These are phyloP conservation scores for Lerista edwardsae DNA, from an alignment of 2,797 vertebrate genomes.

Conservation along the genomic window DNA sequence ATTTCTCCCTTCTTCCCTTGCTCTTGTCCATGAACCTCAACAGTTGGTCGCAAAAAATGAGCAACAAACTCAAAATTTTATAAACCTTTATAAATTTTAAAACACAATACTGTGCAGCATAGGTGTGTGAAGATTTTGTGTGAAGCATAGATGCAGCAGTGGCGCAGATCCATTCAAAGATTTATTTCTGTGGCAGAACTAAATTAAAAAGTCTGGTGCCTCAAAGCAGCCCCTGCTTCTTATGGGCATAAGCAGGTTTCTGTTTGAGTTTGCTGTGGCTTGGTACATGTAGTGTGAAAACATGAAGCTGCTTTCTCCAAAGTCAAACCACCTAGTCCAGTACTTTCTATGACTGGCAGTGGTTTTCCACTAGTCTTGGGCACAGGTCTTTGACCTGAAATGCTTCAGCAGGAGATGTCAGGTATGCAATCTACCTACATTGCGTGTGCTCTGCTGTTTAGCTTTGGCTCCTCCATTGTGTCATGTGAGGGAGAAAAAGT, in stretches of 20 bases:
- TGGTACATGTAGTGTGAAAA: not conserved
- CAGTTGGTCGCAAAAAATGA: too few species aligned
- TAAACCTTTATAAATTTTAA: not conserved
- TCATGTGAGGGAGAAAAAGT: not conserved
- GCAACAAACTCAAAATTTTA: too few species aligned
- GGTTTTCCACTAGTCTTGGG: not conserved
- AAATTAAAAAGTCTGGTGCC: too few species aligned
- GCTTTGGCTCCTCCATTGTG: not conserved
- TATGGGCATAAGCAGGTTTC: not conserved
- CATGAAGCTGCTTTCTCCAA: not conserved
- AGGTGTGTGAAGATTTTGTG: too few species aligned
- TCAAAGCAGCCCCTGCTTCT: not conserved
- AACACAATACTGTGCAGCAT: not conserved
- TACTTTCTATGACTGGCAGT: not conserved
- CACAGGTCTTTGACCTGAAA: not conserved
- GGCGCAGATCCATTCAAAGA: not conserved
- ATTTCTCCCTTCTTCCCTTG: too few species aligned
- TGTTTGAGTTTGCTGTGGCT: not conserved
- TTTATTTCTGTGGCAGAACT: not conserved
- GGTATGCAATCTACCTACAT: not conserved
- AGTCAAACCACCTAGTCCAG: not conserved
- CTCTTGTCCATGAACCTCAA: too few species aligned
- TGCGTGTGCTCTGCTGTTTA: not conserved
- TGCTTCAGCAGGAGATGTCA: not conserved
- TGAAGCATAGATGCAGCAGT: not conserved